phyloP scores from a whole-genome alignment of 2,797 vertebrate species.

The Morus bassanus region DNA sequence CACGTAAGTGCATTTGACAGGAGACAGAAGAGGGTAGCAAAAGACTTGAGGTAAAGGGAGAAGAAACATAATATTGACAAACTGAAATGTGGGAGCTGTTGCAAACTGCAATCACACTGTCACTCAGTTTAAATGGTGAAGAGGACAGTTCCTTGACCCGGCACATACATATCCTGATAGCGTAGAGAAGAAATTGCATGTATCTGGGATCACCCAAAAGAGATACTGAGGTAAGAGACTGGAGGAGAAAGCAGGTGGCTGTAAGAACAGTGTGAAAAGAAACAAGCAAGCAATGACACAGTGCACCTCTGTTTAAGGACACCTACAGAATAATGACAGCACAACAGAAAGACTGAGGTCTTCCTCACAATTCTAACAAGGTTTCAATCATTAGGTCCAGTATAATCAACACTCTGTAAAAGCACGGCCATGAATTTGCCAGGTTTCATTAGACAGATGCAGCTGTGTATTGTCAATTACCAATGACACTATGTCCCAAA shows the following conservation, averaged over 20 bases:
- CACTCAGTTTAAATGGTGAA: neutral
- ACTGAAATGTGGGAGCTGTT: neutral
- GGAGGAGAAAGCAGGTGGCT: neutral
- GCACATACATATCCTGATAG: neutral
- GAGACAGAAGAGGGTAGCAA: neutral
- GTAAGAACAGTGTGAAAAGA: neutral
- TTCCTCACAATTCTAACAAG: neutral
- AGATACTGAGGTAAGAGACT: neutral
- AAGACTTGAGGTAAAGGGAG: neutral
- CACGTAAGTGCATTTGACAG: accelerated
- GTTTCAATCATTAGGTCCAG: neutral
- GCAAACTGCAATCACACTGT: neutral
- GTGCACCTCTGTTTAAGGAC: neutral
- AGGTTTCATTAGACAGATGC: neutral
- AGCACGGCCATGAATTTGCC: neutral
- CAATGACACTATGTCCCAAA: neutral
- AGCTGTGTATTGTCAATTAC: neutral
- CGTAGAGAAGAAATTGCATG: accelerated
- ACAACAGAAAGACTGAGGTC: neutral
- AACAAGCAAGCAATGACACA: neutral
- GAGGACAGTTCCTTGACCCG: neutral
- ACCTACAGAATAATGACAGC: neutral
- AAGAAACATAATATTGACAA: neutral
- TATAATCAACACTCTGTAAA: neutral
- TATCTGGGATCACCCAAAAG: neutral